phyloP scores from a whole-genome alignment of 1,140 invertebrate species.

The Stegodyphus mimosarum region DNA sequence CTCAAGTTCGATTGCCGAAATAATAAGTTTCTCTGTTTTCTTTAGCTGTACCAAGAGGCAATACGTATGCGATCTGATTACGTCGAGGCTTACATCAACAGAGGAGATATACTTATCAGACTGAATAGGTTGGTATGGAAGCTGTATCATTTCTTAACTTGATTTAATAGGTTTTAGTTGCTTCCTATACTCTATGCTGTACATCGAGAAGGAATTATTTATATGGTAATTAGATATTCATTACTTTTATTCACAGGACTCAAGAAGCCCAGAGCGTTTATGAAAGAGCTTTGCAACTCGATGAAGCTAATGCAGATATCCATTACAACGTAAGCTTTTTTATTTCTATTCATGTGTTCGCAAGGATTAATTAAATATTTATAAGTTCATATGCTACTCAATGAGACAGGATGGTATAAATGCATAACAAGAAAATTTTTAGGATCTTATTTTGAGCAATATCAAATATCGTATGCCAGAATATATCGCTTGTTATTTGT shows the following conservation, averaged over 20 bases:
- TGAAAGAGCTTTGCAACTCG: conserved; percentile 90
- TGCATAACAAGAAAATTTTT: no score
- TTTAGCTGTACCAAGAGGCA: conserved; percentile 83
- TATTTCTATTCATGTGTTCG: no score
- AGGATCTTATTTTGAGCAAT: no score
- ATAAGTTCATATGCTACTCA: not conserved
- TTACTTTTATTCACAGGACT: conserved; percentile 71
- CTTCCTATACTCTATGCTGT: not conserved
- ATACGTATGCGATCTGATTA: conserved; percentile 98
- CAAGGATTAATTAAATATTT: no score
- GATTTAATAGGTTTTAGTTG: not conserved
- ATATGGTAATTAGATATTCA: not conserved
- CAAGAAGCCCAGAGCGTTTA: conserved; percentile 96
- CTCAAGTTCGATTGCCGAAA: not conserved
- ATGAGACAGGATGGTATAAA: not conserved
- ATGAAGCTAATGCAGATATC: conserved; percentile 94
- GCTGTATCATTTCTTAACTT: not conserved
- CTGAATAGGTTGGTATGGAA: conserved; percentile 73
- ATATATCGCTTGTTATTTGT: no score
- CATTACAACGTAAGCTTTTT: conserved; percentile 87
- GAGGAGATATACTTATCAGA: conserved; percentile 95
- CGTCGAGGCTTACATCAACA: conserved; percentile 96
- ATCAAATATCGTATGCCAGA: no score
- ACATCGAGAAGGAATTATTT: not conserved
- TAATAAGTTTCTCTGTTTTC: not conserved